phyloP scores from a whole-genome alignment of 64 coral and sea anemone species.

The Astreopora myriophthalma region DNA sequence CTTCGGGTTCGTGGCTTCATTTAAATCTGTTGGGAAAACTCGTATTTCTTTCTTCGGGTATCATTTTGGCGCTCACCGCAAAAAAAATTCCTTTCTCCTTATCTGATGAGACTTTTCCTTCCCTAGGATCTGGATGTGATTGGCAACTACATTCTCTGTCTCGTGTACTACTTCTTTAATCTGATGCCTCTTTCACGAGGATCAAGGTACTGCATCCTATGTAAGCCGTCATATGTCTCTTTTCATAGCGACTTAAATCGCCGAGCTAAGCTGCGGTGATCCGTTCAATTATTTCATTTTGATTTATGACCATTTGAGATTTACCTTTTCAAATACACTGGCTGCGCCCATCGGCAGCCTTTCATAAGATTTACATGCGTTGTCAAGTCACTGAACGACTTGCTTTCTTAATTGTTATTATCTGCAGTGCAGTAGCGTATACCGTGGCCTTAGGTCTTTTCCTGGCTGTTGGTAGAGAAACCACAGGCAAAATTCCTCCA shows the following conservation, averaged over 20 bases:
- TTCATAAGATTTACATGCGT: background rate
- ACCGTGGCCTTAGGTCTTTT: slow-evolving; percentile 86
- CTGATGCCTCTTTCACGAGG: slow-evolving; percentile 88
- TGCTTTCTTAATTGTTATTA: background rate
- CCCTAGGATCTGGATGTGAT: slow-evolving; percentile 68
- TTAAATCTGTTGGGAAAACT: too few relatives aligned
- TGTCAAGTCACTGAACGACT: background rate
- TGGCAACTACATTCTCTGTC: slow-evolving; percentile 72
- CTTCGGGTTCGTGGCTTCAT: too few relatives aligned
- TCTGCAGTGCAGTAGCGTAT: slow-evolving; percentile 86
- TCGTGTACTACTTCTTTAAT: slow-evolving; percentile 93
- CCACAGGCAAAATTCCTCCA: slow-evolving; percentile 79
- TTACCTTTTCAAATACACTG: too few relatives aligned
- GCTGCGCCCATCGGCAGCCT: background rate
- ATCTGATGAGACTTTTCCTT: background rate
- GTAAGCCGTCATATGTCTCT: background rate
- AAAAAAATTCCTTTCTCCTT: too few relatives aligned
- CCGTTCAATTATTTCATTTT: too few relatives aligned
- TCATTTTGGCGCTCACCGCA: too few relatives aligned
- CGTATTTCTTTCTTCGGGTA: too few relatives aligned
- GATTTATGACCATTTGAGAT: too few relatives aligned
- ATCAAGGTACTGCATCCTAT: slow-evolving; percentile 55
- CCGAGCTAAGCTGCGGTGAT: too few relatives aligned
- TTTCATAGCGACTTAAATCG: too few relatives aligned
- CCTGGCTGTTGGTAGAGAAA: slow-evolving; percentile 82